phyloP scores from a whole-genome alignment of 2,888 invertebrate species.

The Drosophila subquinaria region DNA sequence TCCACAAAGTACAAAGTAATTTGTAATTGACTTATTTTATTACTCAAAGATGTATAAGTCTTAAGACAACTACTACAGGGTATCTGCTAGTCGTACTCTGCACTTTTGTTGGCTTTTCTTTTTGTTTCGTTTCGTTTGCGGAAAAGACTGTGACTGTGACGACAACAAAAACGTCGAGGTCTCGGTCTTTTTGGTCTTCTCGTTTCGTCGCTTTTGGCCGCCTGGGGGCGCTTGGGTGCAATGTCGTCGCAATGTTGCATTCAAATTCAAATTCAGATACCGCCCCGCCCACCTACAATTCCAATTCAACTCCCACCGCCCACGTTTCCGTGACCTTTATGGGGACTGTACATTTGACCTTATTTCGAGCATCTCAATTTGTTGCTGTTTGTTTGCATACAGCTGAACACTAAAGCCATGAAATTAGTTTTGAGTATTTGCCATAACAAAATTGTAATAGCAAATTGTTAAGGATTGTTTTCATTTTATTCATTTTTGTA shows the following conservation, averaged over 20 bases:
- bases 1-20: no score
- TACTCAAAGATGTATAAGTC: no score
- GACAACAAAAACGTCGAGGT: constrained; percentile 49
- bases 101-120: constrained; percentile 38
- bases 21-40: no score
- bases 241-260: constrained; percentile 34
- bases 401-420: constrained; percentile 59
- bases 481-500: constrained; percentile 25
- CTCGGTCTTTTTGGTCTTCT: constrained; percentile 33
- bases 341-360: constrained; percentile 71
- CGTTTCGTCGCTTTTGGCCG: constrained; percentile 48
- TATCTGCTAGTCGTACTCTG: constrained; percentile 16
- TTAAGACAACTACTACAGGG: constrained; percentile 15
- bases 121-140: constrained; percentile 45
- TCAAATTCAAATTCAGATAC: constrained; percentile 38
- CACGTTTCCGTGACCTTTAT: constrained; percentile 74
- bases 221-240: constrained; percentile 50
- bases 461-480: constrained; percentile 39
- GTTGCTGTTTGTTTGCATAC: constrained; percentile 39
- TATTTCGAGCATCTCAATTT: constrained; percentile 61
- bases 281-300: constrained; percentile 35
- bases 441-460: constrained; percentile 56
- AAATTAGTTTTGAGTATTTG: constrained; percentile 69
- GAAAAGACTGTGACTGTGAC: constrained; percentile 55
- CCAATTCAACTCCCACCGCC: constrained; percentile 6